phyloP scores from a whole-genome alignment of 2,797 vertebrate genomes.

The Acanthurus leucopareius region DNA sequence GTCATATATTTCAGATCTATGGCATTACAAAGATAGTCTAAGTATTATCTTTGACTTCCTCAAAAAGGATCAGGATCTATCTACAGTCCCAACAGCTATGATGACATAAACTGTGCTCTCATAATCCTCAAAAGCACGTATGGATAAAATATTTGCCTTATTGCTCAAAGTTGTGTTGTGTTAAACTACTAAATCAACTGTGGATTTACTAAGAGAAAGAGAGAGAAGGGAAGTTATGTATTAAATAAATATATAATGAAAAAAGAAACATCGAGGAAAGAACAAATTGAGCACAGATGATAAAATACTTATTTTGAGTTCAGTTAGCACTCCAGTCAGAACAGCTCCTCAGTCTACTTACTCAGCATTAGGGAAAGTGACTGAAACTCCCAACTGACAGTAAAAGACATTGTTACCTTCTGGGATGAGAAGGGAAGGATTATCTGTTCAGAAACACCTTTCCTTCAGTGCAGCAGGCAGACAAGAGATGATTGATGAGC shows the following conservation, averaged over 20 bases:
- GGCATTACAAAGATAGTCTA: background rate
- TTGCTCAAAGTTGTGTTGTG: too few relatives aligned
- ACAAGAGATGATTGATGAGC: constrained; percentile 50
- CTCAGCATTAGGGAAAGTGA: background rate
- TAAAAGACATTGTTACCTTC: background rate
- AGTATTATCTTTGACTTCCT: background rate
- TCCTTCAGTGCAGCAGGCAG: constrained; percentile 32
- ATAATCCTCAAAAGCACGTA: background rate
- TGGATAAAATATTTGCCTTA: background rate
- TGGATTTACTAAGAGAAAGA: too few relatives aligned
- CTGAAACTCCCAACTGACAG: background rate
- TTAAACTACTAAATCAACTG: too few relatives aligned
- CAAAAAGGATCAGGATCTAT: constrained; percentile 8
- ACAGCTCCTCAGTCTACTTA: background rate
- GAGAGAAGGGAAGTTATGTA: too few relatives aligned
- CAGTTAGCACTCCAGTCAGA: background rate
- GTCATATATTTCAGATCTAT: background rate
- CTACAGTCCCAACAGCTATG: background rate
- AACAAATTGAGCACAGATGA: too few relatives aligned
- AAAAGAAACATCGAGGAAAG: too few relatives aligned
- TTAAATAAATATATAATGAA: too few relatives aligned
- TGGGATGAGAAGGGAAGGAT: constrained; percentile 31
- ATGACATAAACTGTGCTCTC: background rate
- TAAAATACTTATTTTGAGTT: background rate
- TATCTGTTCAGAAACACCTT: constrained; percentile 50